Base-by-base conservation (phyloP, 2,797 vertebrate genomes). In the Bufotes viridis region DNA sequence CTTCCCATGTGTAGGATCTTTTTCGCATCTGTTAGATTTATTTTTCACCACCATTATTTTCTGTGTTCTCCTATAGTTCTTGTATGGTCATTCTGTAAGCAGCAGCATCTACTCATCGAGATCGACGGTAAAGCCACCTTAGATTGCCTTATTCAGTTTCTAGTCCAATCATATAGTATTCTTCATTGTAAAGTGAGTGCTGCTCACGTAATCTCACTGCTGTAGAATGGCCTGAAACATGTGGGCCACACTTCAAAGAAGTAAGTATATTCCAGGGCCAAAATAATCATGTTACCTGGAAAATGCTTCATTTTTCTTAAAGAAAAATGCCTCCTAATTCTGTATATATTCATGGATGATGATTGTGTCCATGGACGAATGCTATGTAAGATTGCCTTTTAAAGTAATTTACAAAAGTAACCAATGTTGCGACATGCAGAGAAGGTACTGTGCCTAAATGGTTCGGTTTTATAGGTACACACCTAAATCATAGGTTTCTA, bases 51-150 rank as follows among this genome's bases (percentile, higher is more conserved):
- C 2, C 88, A 91, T 93, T 92, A 88, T 79, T 92, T 81, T 95
- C 91, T 95, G 84, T 94, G 93, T 94, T 90, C 83, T 60, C 29
- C 82, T 84, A 65, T 97, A 98, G 97, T 96, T 98, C 93, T 94
- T 95, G 95, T 95, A 93, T 91, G 95, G 96, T 91, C 93, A 93
- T 92, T 96, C 96, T 93, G 86, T 94, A 89, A 95, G 94, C 95
- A 96, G 96, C 95, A 97, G 93, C 93, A 92, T 95, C 88, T 95
- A 96, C 6, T 91, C 95, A 88, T 96, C 96, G 87, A 96, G 95
- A 92, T 97, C 95, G 90, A 96, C 81, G 96, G 97, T 98, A 98
- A 99, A 96, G 4, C 20, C 26, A 1, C 78, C 10, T 0, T 70
- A 13, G 15, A 49, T 72, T 42, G 42, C 42, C 42, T 78, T 83